phyloP scores from a whole-genome alignment of 2,888 invertebrate genomes.

The Elegia similella region DNA sequence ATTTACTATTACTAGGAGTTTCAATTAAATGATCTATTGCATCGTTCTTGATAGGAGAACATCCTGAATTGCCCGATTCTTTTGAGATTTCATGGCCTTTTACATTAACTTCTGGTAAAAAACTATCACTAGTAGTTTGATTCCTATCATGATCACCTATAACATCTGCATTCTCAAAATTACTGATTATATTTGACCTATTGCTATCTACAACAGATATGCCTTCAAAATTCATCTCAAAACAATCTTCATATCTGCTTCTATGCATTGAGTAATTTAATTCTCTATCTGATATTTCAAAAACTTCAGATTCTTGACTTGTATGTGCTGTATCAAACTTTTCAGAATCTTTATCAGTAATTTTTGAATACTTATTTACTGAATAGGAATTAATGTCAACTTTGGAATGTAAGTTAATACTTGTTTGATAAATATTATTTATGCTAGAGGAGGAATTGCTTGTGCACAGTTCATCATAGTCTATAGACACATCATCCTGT shows the following conservation, averaged over 20 bases:
- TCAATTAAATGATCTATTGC: neutral
- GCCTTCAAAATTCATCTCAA: slow-evolving; percentile 43
- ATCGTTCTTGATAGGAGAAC: slow-evolving; percentile 13
- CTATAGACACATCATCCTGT: slow-evolving; percentile 55
- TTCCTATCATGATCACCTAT: slow-evolving; percentile 15
- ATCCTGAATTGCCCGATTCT: neutral
- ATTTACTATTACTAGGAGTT: slow-evolving; percentile 17
- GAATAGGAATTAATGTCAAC: neutral
- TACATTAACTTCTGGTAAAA: slow-evolving; percentile 38
- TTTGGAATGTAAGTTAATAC: neutral
- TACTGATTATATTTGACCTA: slow-evolving; percentile 25
- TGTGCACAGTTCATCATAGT: slow-evolving; percentile 59
- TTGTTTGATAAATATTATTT: slow-evolving; percentile 5
- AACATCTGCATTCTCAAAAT: slow-evolving; percentile 15
- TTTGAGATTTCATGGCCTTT: slow-evolving; percentile 24
- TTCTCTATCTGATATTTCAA: slow-evolving; percentile 82
- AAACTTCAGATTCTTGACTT: slow-evolving; percentile 50
- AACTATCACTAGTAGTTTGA: slow-evolving; percentile 34
- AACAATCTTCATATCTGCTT: slow-evolving; percentile 38
- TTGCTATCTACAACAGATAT: slow-evolving; percentile 41
- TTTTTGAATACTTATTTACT: neutral
- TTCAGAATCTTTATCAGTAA: neutral
- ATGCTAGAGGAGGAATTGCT: neutral
- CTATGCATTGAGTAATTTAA: slow-evolving; percentile 82
- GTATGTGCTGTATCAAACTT: slow-evolving; percentile 6